These are phyloP conservation scores for Athrips mouffetella DNA, from an alignment of 2,888 invertebrate genomes.

Conservation along the genomic window DNA sequence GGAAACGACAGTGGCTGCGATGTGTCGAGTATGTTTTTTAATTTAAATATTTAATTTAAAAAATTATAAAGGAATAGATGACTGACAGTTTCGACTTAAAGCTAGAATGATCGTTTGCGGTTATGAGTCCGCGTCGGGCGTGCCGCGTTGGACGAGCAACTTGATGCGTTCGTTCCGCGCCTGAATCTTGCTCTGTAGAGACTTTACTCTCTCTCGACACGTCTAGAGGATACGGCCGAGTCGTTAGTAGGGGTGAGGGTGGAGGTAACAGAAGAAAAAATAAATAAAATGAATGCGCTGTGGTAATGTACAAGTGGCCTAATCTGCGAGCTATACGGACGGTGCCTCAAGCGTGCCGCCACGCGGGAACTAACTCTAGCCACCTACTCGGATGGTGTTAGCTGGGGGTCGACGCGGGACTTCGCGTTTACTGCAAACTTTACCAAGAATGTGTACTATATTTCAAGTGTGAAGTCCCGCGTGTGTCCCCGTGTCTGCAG, in stretches of 20 bases:
- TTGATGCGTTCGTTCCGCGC: conserved; percentile 93
- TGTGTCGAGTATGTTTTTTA: conserved; percentile 66
- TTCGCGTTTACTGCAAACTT: neutral
- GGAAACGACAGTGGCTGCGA: conserved; percentile 64
- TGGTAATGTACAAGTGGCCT: conserved; percentile 49
- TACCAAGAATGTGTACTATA: too few relatives aligned
- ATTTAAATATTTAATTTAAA: conserved; percentile 49
- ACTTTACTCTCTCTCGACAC: conserved; percentile 90
- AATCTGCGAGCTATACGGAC: conserved; percentile 26
- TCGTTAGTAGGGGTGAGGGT: conserved; percentile 59
- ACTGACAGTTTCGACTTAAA: conserved; percentile 55
- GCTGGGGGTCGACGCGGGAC: neutral
- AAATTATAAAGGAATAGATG: conserved; percentile 58
- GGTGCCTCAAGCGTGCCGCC: conserved; percentile 40
- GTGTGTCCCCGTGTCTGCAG: too few relatives aligned
- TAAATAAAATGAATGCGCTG: conserved; percentile 52
- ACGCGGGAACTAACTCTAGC: conserved; percentile 63
- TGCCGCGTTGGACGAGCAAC: conserved; percentile 90
- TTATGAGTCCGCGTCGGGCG: conserved; percentile 87
- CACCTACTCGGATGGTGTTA: conserved; percentile 45
- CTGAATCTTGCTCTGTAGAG: conserved; percentile 91
- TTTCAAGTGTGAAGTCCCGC: too few relatives aligned
- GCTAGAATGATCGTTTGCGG: conserved; percentile 40
- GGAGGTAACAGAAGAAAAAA: conserved; percentile 64
- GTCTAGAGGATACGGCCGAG: conserved; percentile 80